These are phyloP conservation scores for Oegoconia quadripuncta DNA, from an alignment of 2,888 invertebrate genomes.

Conservation along the genomic window DNA sequence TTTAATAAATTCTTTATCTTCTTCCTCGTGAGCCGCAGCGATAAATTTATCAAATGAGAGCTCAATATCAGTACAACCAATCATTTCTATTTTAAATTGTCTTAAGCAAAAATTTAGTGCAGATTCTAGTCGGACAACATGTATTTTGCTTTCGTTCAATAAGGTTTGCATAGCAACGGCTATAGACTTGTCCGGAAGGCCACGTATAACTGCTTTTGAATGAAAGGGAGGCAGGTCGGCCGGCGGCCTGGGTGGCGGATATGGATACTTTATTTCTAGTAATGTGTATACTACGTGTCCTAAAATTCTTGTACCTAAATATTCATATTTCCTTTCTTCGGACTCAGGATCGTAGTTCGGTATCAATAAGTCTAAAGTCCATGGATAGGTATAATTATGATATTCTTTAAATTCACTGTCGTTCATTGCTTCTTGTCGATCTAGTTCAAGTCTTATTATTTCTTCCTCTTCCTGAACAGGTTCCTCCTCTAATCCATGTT, in stretches of 20 bases:
- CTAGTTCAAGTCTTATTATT: constrained; percentile 65
- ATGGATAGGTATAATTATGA: constrained; percentile 70
- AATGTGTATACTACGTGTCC: constrained; percentile 76
- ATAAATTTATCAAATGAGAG: constrained; percentile 58
- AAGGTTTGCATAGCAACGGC: constrained; percentile 59
- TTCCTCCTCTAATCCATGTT: constrained; percentile 41
- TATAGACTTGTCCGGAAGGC: constrained; percentile 59
- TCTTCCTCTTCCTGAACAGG: constrained; percentile 52
- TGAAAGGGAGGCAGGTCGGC: constrained; percentile 54
- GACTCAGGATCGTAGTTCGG: constrained; percentile 60
- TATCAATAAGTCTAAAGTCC: constrained; percentile 68
- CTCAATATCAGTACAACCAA: constrained; percentile 70
- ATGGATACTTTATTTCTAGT: constrained; percentile 69
- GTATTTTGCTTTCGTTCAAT: constrained; percentile 55
- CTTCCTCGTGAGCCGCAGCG: constrained; percentile 40
- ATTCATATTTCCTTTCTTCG: constrained; percentile 63
- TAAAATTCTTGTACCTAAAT: constrained; percentile 62
- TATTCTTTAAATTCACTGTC: constrained; percentile 79
- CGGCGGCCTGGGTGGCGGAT: constrained; percentile 45
- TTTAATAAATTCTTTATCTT: constrained; percentile 53
- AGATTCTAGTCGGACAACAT: constrained; percentile 62
- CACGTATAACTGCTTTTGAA: constrained; percentile 61
- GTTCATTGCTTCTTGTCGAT: constrained; percentile 75
- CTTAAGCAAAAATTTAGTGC: constrained; percentile 80
- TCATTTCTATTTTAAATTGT: constrained; percentile 74